A percentile compares a stretch with the other conserved stretches of the same genome.
phyloP scores from a whole-genome alignment of 2,888 invertebrate species.

The Meandrusa payeni region DNA sequence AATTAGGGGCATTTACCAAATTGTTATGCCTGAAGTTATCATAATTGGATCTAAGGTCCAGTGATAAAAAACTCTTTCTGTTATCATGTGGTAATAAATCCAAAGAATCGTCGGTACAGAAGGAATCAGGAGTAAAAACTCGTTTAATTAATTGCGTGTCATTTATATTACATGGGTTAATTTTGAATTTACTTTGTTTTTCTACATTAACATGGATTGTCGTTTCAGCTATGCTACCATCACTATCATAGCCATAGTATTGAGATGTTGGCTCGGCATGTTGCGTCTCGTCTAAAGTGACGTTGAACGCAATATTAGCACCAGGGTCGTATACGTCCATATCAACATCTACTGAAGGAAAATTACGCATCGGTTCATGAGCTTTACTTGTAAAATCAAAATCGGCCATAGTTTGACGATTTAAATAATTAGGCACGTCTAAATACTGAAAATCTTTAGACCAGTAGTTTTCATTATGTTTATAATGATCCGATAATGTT shows the following conservation, averaged over 20 bases:
- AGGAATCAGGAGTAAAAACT: slow-evolving; percentile 5
- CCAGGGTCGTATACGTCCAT: neutral
- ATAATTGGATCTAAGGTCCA: slow-evolving; percentile 54
- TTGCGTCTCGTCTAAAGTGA: slow-evolving; percentile 14
- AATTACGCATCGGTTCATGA: slow-evolving; percentile 19
- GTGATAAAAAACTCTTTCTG: slow-evolving; percentile 52
- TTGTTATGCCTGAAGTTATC: slow-evolving; percentile 29
- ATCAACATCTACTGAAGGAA: slow-evolving; percentile 17
- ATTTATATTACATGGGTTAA: slow-evolving; percentile 28
- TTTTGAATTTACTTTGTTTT: slow-evolving; percentile 44
- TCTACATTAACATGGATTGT: slow-evolving; percentile 72
- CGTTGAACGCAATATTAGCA: slow-evolving; percentile 8
- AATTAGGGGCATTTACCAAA: neutral
- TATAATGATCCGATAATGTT: neutral
- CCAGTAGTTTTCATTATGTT: neutral
- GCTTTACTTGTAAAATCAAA: slow-evolving; percentile 13
- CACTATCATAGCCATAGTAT: slow-evolving; percentile 78
- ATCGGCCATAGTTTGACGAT: slow-evolving; percentile 1
- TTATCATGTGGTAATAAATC: slow-evolving; percentile 16
- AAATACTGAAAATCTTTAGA: slow-evolving; percentile 1
- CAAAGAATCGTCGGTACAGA: neutral
- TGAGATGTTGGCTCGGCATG: slow-evolving; percentile 39
- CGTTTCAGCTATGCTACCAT: slow-evolving; percentile 73
- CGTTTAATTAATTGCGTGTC: slow-evolving; percentile 1
- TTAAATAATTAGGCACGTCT: neutral